phyloP scores from a whole-genome alignment of 2,797 vertebrate genomes.

The Centroberyx gerrardi region DNA sequence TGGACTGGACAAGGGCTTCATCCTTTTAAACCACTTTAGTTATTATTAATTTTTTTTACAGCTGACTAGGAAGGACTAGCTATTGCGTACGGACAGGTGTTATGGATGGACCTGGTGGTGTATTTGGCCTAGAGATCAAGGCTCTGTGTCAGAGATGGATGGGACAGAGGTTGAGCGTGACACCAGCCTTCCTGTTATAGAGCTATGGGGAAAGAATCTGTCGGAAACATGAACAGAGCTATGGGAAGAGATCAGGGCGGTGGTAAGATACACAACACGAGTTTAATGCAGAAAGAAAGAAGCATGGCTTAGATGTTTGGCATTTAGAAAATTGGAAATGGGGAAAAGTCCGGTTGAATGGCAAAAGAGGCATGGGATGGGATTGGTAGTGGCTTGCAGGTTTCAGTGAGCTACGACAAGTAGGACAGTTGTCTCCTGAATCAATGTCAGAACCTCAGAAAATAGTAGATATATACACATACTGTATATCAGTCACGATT shows the following conservation, averaged over 20 bases:
- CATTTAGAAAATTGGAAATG: background rate
- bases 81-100: background rate
- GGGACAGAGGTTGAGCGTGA: background rate
- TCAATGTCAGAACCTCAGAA: too few relatives aligned
- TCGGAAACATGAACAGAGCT: background rate
- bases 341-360: background rate
- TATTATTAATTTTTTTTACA: too few relatives aligned
- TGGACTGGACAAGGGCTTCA: background rate
- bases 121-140: background rate
- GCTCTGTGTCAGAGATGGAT: background rate
- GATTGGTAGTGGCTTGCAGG: background rate
- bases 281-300: background rate
- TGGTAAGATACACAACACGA: background rate
- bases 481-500: background rate
- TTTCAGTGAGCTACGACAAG: background rate
- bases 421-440: background rate
- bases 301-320: background rate
- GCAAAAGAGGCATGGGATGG: background rate
- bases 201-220: background rate
- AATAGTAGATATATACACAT: too few relatives aligned
- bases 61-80: background rate
- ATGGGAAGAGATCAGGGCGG: background rate
- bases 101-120: background rate
- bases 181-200: background rate
- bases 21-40: background rate